phyloP scores from a whole-genome alignment of 2,113 vertebrate species.

The Crotalus viridis region DNA sequence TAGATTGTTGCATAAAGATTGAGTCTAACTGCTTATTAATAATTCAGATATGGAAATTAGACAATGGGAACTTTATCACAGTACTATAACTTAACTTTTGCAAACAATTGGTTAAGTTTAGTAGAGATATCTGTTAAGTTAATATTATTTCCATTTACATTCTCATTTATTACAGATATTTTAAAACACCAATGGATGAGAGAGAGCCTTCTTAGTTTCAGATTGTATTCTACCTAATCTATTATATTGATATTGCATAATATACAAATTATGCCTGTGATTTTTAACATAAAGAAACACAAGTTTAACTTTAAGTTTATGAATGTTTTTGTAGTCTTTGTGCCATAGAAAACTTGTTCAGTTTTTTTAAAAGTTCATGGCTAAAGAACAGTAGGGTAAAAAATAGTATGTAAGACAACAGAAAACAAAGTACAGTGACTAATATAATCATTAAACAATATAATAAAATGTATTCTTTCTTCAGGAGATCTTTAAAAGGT shows the following conservation, averaged over 20 bases:
- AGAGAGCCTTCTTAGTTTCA: constrained; percentile 34
- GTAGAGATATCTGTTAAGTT: constrained; percentile 3
- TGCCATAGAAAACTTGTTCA: constrained; percentile 49
- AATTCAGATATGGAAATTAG: neutral
- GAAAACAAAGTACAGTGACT: constrained; percentile 35
- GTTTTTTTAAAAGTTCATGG: constrained; percentile 35
- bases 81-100: neutral
- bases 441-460: constrained; percentile 42
- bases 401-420: constrained; percentile 12
- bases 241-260: constrained; percentile 29
- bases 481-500: constrained; percentile 38
- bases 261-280: constrained; percentile 32
- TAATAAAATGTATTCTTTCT: constrained; percentile 47
- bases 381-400: constrained; percentile 21
- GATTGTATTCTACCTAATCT: neutral
- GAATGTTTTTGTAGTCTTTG: constrained; percentile 36
- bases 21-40: neutral
- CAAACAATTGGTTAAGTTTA: neutral
- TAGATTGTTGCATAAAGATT: constrained; percentile 4
- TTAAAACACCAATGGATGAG: neutral
- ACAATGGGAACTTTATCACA: constrained; percentile 24
- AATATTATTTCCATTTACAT: constrained; percentile 34
- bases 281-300: constrained; percentile 42
- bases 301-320: constrained; percentile 46
- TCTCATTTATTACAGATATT: neutral